Evolutionary conservation across 2,797 vertebrate genomes (phyloP).

Genomic region (Oreochromis grahami): DNA sequence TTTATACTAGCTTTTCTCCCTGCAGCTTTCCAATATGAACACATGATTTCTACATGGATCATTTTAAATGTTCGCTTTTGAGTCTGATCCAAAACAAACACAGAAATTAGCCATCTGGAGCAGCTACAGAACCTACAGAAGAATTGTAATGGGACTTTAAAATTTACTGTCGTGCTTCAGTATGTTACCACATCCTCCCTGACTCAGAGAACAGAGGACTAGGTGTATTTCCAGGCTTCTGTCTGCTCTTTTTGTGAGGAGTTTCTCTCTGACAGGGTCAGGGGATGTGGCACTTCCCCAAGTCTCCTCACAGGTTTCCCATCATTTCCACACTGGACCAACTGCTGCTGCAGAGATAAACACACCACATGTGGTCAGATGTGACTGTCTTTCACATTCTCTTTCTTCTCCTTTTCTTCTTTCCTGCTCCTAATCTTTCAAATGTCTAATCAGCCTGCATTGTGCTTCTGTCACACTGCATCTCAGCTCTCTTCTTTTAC

Average conservation of each 20-base stretch:
- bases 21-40: neutral
- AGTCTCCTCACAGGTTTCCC: constrained; percentile 2
- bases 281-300: neutral
- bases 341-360: neutral
- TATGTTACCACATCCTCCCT: neutral
- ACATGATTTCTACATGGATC: neutral
- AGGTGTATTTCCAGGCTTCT: constrained; percentile 13
- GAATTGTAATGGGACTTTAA: neutral
- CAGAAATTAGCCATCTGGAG: neutral
- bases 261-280: constrained; percentile 34
- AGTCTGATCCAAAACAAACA: neutral
- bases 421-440: constrained; percentile 11
- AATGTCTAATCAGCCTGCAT: neutral
- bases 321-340: neutral
- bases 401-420: neutral
- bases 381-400: constrained; percentile 13
- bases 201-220: neutral
- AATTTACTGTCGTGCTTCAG: neutral
- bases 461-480: neutral
- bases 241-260: constrained; percentile 7
- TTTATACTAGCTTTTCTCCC: neutral
- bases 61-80: neutral
- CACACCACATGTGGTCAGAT: constrained; percentile 9
- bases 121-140: neutral
- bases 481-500: neutral